A percentile compares a stretch with the other conserved stretches of the same genome.
Conservation (phyloP, 1,140 invertebrate genomes). For the Tetramorium parvispinum region DNA sequence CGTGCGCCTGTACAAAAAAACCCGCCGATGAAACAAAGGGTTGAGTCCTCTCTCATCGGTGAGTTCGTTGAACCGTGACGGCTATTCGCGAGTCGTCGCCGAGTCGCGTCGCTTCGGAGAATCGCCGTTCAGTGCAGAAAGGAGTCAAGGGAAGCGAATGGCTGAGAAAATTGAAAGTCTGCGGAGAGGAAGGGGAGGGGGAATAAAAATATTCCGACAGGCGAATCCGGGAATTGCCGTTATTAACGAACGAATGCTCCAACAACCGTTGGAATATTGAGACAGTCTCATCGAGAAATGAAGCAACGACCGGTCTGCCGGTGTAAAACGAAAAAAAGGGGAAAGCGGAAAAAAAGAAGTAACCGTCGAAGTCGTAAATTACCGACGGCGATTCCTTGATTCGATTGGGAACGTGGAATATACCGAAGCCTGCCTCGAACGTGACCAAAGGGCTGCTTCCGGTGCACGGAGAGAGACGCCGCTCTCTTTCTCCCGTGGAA, state of each 20-base stretch:
- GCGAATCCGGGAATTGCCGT: conserved; percentile 20
- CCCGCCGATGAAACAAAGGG: conserved; percentile 17
- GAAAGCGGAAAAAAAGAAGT: background rate
- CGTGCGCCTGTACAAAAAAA: conserved; percentile 21
- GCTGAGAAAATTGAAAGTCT: conserved; percentile 44
- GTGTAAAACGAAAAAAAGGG: background rate
- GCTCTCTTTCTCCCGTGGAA: conserved; percentile 8
- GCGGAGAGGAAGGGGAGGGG: background rate
- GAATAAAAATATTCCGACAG: conserved; percentile 37
- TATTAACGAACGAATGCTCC: conserved; percentile 45
- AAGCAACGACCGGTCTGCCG: conserved; percentile 36
- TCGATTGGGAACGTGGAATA: conserved; percentile 58
- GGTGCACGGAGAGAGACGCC: background rate
- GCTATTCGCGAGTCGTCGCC: conserved; percentile 6
- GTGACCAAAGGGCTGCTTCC: conserved; percentile 40
- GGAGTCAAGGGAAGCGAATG: conserved; percentile 13
- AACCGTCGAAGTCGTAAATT: conserved; percentile 54
- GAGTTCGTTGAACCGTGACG: conserved; percentile 32
- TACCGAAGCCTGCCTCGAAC: conserved; percentile 28
- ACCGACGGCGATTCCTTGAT: conserved; percentile 57
- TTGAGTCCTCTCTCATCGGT: conserved; percentile 5
- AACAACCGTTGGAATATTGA: conserved; percentile 51
- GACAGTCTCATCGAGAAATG: conserved; percentile 15
- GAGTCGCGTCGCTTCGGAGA: background rate
- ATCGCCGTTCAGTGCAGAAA: background rate